These are phyloP conservation scores for Epinephelus moara DNA, from an alignment of 2,113 vertebrate genomes.

Conservation along the genomic window DNA sequence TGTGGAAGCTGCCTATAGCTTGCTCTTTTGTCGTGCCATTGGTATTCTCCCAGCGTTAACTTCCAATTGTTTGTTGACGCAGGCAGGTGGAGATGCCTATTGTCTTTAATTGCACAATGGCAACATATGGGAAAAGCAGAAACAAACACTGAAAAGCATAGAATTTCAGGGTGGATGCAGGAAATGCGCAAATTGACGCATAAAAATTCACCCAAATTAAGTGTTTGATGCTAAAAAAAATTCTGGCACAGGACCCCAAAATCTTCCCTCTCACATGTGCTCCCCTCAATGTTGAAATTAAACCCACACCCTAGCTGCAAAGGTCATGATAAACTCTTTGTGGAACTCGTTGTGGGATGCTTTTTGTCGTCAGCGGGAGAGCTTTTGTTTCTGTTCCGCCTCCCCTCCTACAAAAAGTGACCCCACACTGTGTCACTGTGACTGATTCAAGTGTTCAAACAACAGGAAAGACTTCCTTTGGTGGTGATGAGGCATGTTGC, in stretches of 20 bases:
- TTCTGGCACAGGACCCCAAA: too few relatives aligned
- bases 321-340: not conserved
- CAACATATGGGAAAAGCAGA: too few relatives aligned
- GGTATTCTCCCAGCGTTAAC: not conserved
- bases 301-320: not conserved
- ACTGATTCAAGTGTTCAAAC: constrained; percentile 17
- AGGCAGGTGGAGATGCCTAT: not conserved
- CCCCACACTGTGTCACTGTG: constrained; percentile 21
- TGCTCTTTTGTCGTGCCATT: not conserved
- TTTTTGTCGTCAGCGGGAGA: not conserved
- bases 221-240: too few relatives aligned
- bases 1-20: not conserved
- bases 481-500: constrained; percentile 46
- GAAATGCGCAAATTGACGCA: too few relatives aligned
- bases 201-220: too few relatives aligned
- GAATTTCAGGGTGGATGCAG: too few relatives aligned
- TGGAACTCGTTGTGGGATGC: not conserved
- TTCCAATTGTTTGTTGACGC: not conserved
- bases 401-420: not conserved
- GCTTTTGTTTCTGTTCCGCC: constrained; percentile 3
- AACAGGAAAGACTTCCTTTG: constrained; percentile 6
- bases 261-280: too few relatives aligned
- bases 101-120: not conserved
- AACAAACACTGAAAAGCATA: not conserved
- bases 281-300: too few relatives aligned